A percentile compares a stretch with the other conserved stretches of the same genome.
phyloP scores from a whole-genome alignment of 2,797 vertebrate genomes.

The Cynodonichthys magdalenae region DNA sequence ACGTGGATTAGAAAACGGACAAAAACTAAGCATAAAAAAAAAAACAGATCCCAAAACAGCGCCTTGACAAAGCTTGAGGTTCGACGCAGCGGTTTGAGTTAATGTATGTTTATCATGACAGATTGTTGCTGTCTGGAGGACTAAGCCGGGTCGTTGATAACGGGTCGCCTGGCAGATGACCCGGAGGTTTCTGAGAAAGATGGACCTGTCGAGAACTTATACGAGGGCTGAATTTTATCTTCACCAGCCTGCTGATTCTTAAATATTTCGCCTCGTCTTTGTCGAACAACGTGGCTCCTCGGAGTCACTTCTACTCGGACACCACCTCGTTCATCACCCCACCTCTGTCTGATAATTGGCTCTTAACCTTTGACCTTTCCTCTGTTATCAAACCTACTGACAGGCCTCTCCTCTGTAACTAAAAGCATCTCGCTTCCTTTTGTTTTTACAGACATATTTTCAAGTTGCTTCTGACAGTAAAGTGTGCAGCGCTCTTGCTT shows the following conservation, averaged over 20 bases:
- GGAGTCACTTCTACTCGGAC: slow-evolving; percentile 38
- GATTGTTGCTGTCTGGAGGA: slow-evolving; percentile 70
- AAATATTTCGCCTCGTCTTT: slow-evolving; percentile 48
- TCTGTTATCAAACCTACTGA: slow-evolving; percentile 60
- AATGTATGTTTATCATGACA: slow-evolving; percentile 70
- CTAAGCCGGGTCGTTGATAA: slow-evolving; percentile 72
- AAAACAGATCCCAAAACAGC: slow-evolving; percentile 43
- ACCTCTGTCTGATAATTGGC: slow-evolving; percentile 65
- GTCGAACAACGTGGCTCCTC: slow-evolving; percentile 24
- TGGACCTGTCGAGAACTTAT: slow-evolving; percentile 58
- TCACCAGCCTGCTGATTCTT: slow-evolving; percentile 47
- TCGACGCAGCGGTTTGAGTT: slow-evolving; percentile 50
- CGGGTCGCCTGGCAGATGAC: slow-evolving; percentile 70
- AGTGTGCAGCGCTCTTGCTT: slow-evolving; percentile 20
- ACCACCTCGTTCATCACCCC: slow-evolving; percentile 67
- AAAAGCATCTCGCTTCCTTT: slow-evolving; percentile 42
- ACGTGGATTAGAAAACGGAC: slow-evolving; percentile 48
- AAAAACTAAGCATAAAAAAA: slow-evolving; percentile 40
- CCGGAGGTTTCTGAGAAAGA: slow-evolving; percentile 59
- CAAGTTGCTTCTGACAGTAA: slow-evolving; percentile 31
- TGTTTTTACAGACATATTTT: slow-evolving; percentile 55
- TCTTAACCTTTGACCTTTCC: slow-evolving; percentile 73
- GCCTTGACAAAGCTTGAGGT: slow-evolving; percentile 41
- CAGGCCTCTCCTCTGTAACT: slow-evolving; percentile 43
- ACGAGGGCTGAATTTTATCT: slow-evolving; percentile 60